A percentile compares a stretch with the other conserved stretches of the same genome.
phyloP scores from a whole-genome alignment of 2,797 vertebrate species.

The Okamejei kenojei region DNA sequence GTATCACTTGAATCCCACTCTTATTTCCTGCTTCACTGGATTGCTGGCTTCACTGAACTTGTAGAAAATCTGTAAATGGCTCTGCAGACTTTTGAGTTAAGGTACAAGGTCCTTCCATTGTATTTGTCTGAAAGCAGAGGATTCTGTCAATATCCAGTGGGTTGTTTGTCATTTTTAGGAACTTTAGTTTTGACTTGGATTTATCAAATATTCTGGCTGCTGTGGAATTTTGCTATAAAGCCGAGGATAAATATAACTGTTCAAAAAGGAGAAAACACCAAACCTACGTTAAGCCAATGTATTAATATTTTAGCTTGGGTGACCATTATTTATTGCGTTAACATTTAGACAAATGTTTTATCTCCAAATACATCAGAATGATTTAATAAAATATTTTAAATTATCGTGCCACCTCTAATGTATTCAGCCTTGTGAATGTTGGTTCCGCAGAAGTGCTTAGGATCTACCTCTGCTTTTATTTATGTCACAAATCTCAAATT shows the following conservation, averaged over 20 bases:
- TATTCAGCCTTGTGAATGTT: background rate
- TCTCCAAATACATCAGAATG: background rate
- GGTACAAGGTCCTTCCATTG: background rate
- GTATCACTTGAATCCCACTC: background rate
- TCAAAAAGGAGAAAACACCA: background rate
- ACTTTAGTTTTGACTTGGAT: constrained; percentile 3
- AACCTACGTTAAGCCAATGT: background rate
- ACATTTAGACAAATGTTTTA: background rate
- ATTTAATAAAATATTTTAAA: background rate
- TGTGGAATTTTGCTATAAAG: background rate
- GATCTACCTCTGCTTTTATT: background rate
- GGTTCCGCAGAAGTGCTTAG: background rate
- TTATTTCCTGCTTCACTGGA: constrained; percentile 24
- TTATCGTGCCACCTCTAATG: background rate
- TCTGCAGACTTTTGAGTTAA: background rate
- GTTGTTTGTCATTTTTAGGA: background rate
- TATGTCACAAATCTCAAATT: background rate
- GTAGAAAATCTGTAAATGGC: constrained; percentile 2
- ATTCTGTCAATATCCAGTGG: background rate
- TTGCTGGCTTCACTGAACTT: constrained; percentile 22
- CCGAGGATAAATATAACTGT: background rate
- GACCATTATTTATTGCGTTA: background rate
- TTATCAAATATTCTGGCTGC: background rate
- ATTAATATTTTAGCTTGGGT: background rate
- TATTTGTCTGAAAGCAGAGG: background rate